These are phyloP conservation scores for Lacanobia wlatinum DNA, from an alignment of 2,888 invertebrate species.

Conservation along the genomic window DNA sequence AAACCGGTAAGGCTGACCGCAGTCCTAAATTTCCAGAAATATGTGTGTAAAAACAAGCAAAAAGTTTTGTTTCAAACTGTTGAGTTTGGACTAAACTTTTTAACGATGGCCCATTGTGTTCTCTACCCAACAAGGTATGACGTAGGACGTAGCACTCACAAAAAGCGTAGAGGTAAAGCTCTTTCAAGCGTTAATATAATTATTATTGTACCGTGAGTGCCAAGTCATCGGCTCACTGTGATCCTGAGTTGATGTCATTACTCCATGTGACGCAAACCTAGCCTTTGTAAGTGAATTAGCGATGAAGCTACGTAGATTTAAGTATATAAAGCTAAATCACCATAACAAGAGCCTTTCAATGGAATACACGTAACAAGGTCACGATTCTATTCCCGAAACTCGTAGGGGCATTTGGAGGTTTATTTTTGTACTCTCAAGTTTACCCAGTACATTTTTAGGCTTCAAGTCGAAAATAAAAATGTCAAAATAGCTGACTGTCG, in stretches of 20 bases:
- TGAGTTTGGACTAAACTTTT: conserved; percentile 20
- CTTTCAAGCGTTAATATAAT: conserved; percentile 27
- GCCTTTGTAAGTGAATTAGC: conserved; percentile 44
- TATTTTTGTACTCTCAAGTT: conserved; percentile 30
- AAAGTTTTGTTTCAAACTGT: conserved; percentile 12
- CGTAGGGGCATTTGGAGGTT: conserved; percentile 9
- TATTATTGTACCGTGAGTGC: conserved; percentile 40
- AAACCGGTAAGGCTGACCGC: neutral
- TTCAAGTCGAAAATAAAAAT: conserved; percentile 17
- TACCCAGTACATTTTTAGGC: conserved; percentile 12
- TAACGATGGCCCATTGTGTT: neutral
- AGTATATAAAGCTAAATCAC: conserved; percentile 31
- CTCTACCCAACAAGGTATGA: conserved; percentile 6
- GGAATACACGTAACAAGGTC: conserved; percentile 12
- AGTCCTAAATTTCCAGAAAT: neutral
- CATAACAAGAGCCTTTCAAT: conserved; percentile 23
- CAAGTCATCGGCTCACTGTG: conserved; percentile 37
- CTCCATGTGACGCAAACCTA: conserved; percentile 54
- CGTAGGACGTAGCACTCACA: conserved; percentile 9
- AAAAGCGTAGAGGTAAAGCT: conserved; percentile 35
- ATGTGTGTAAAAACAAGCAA: conserved; percentile 16
- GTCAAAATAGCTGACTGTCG: conserved; percentile 15
- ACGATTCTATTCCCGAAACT: conserved; percentile 8
- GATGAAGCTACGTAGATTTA: conserved; percentile 19
- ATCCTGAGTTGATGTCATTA: conserved; percentile 54